phyloP scores from a whole-genome alignment of 2,113 vertebrate genomes.

The Clupea harengus region DNA sequence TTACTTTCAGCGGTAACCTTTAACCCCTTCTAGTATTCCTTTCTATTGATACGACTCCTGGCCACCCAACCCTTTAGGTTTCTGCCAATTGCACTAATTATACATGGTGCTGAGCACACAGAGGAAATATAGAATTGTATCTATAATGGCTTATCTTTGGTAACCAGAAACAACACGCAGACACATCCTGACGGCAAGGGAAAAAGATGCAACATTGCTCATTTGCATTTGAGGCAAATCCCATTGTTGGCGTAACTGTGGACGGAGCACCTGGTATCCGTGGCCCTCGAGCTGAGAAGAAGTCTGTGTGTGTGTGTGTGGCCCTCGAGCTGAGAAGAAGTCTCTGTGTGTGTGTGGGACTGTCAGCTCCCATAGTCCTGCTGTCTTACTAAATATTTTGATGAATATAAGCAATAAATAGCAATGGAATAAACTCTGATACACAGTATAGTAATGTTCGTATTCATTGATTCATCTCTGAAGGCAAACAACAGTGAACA shows the following conservation, averaged over 20 bases:
- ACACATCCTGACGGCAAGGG: neutral
- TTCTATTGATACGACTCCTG: no score
- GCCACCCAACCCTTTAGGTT: no score
- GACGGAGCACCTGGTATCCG: slow-evolving; percentile 34
- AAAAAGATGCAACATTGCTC: slow-evolving; percentile 5
- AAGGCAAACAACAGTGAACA: neutral
- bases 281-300: slow-evolving; percentile 23
- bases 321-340: no score
- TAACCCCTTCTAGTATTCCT: no score
- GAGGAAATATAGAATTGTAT: neutral
- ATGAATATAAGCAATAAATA: no score
- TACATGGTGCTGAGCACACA: neutral
- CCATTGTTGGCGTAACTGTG: slow-evolving; percentile 29
- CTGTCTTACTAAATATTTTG: neutral
- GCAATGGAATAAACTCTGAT: neutral
- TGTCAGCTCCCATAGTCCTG: neutral
- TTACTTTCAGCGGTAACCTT: no score
- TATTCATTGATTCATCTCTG: neutral
- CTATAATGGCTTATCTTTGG: neutral
- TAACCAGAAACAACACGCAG: neutral
- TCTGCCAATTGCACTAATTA: neutral
- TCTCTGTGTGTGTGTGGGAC: no score
- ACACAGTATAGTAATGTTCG: neutral
- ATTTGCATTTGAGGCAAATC: slow-evolving; percentile 32
- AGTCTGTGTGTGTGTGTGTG: slow-evolving; percentile 8